Base-by-base conservation (phyloP, 2,113 vertebrate species). In the Pungitius pungitius region DNA sequence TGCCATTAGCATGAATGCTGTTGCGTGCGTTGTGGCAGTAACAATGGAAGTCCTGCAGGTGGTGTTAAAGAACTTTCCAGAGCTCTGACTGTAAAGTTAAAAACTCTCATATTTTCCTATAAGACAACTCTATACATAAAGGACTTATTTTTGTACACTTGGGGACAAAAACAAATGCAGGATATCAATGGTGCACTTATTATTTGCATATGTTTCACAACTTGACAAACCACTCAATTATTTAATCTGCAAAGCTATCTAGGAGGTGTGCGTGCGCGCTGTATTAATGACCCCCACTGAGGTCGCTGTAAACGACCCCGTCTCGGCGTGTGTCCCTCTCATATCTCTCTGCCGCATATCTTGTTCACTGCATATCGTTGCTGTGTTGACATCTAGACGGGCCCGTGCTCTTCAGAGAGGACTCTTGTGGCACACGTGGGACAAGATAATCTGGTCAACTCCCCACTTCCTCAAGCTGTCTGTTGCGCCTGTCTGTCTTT, bases 361-460 rank as follows among this genome's bases (percentile, higher is more conserved):
- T 78, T 71, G 81, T 79, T 87, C 77, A 37, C 33, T 22, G 39
- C 45, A 72, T 74, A 77, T 77, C 74, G 71, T 49, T 26, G 11
- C 66, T 45, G 64, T 49, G 82, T 62, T 89, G 85, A 85, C 82
- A 89, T 88, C 84, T 80, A 71, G 80, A 78, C 78, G 69, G 70
- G 13, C 62, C 37, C 6, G 55, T 61, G 56, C 54, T 75, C 73
- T 82, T 77, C 74, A 78, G 55, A 77, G 63, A 54, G 40, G 54
- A 60, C 69, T 67, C 55, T 59, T 75, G 59, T n/a, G 73, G 5
- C 69, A n/a, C 67, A 17, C 15, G 24, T 33, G 20, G 9, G 20
- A 30, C 40, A 11, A 73, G 74, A 87, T 79, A 87, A 87, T 78
- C 81, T 77, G 82, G 87, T 81, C 79, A 51, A 40, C 59, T 68